Percentiles rank a stretch among this genome's conserved stretches.
phyloP scores from a whole-genome alignment of 2,888 invertebrate genomes.

The Drosophila flavopinicola region DNA sequence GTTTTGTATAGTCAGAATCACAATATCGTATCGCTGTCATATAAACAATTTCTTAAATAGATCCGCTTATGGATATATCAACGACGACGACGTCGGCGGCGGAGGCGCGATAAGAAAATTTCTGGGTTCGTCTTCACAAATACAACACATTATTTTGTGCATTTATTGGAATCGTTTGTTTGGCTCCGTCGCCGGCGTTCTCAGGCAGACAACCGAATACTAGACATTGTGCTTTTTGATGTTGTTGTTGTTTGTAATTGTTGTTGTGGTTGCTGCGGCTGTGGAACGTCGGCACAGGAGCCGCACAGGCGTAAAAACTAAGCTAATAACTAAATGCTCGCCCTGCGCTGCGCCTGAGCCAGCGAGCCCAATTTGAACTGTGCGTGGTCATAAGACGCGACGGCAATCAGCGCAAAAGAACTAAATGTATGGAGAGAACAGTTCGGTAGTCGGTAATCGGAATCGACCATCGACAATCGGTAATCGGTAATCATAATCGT shows the following conservation, averaged over 20 bases:
- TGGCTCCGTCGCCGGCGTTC: slow-evolving; percentile 40
- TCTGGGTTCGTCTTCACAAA: slow-evolving; percentile 63
- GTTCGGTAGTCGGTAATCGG: slow-evolving; percentile 62
- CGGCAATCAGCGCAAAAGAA: slow-evolving; percentile 65
- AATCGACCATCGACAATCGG: slow-evolving; percentile 51
- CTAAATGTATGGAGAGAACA: slow-evolving; percentile 79
- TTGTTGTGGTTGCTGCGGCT: slow-evolving; percentile 8
- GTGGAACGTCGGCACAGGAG: slow-evolving; percentile 23
- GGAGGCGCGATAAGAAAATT: slow-evolving; percentile 30
- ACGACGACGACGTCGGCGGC: neutral
- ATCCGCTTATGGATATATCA: slow-evolving; percentile 19
- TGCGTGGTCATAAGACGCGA: slow-evolving; percentile 34
- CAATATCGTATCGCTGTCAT: slow-evolving; percentile 38
- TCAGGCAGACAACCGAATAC: slow-evolving; percentile 39
- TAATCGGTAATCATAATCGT: slow-evolving; percentile 59
- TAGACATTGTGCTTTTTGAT: slow-evolving; percentile 50
- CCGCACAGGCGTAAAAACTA: slow-evolving; percentile 72
- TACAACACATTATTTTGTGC: slow-evolving; percentile 79
- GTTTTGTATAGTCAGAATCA: slow-evolving; percentile 26
- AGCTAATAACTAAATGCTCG: slow-evolving; percentile 77
- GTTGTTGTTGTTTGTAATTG: slow-evolving; percentile 22
- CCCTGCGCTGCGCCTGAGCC: slow-evolving; percentile 49
- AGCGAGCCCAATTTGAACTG: slow-evolving; percentile 6
- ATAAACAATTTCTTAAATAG: slow-evolving; percentile 41
- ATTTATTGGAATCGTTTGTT: slow-evolving; percentile 77